Base-by-base conservation (phyloP, 1,140 invertebrate genomes). In the Bombus turneri region DNA sequence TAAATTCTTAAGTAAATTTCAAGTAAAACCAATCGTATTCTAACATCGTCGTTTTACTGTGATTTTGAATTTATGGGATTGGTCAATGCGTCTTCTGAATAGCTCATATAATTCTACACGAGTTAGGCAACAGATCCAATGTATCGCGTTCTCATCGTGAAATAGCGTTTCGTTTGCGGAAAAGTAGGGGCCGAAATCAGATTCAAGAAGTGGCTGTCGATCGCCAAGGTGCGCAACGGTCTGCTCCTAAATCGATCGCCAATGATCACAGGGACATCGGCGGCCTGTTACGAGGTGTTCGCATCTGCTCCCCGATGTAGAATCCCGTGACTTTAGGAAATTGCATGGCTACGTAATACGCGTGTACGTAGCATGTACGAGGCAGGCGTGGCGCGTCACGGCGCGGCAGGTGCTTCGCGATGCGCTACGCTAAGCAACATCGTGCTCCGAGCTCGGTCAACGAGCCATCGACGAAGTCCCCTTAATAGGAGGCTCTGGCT, bases 401-500 rank as follows among this genome's bases (percentile, higher is more conserved):
- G 88, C 80, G 83, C 41, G 83, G 89, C 89, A 90, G 89, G 88
- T 90, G 89, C 75, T 74, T 43, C 82, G 71, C 88, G 89, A 90
- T 83, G 86, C 89, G 88, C 82, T 82, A 87, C 88, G 88, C 86
- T 74, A 74, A 90, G 81, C 89, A 89, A 72, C 77, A 81, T 87
- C 88, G 68, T 10, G 28, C 28, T 10, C 59, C 15, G 6, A 59
- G 57, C 47, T 39, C 69, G 82, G 86, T 85, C 87, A 88, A 87
- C 88, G 88, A 89, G 87, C 89, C 82, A 84, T 90, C 89, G 82
- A 81, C 85, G 64, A 82, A 80, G 89, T 82, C 84, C 85, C 83
- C 89, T 87, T 92, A 92, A 92, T 91, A 89, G 88, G 88, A 87
- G 87, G 64, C 57, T 68, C 43, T 53, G 78, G 66, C 88, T 92